Percentiles rank a stretch among this genome's conserved stretches.
Conservation (phyloP, 2,113 vertebrate genomes). For the Calidris pugnax region DNA sequence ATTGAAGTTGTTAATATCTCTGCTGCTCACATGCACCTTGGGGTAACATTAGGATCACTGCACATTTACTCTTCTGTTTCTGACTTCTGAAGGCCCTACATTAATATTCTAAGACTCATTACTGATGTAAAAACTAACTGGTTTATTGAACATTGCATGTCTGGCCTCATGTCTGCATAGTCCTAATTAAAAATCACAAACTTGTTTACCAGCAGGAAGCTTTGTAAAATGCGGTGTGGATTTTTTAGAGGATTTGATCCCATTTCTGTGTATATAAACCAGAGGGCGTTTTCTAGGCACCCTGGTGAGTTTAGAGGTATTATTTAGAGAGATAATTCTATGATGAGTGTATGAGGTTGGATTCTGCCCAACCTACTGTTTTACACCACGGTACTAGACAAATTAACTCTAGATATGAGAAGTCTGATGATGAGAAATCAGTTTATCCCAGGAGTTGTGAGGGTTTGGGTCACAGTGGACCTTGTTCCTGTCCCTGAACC, state of each 20-base stretch:
- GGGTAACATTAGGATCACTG: constrained; percentile 52
- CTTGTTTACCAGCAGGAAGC: constrained; percentile 44
- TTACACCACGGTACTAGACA: not conserved
- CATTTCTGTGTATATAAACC: not conserved
- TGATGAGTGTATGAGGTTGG: not conserved
- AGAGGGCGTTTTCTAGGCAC: not conserved
- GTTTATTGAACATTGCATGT: constrained; percentile 69
- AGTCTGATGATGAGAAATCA: not conserved
- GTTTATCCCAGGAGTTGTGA: not conserved
- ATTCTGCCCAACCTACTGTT: not conserved
- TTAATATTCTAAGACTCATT: constrained; percentile 71
- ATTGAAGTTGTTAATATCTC: constrained; percentile 39
- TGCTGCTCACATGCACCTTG: constrained; percentile 8
- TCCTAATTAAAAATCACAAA: constrained; percentile 70
- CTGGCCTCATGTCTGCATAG: constrained; percentile 62
- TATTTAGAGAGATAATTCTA: not conserved
- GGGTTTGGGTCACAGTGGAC: not conserved
- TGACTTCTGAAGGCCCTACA: constrained; percentile 61
- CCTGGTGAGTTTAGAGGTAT: not conserved
- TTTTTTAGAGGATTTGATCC: constrained; percentile 37
- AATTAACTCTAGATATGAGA: not conserved
- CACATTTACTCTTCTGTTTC: constrained; percentile 16
- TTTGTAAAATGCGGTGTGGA: constrained; percentile 38
- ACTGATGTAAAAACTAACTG: constrained; percentile 67
- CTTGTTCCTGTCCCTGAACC: not conserved